Evolutionary conservation across 2,888 invertebrate species (phyloP).

Genomic region (Danaus chrysippus): DNA sequence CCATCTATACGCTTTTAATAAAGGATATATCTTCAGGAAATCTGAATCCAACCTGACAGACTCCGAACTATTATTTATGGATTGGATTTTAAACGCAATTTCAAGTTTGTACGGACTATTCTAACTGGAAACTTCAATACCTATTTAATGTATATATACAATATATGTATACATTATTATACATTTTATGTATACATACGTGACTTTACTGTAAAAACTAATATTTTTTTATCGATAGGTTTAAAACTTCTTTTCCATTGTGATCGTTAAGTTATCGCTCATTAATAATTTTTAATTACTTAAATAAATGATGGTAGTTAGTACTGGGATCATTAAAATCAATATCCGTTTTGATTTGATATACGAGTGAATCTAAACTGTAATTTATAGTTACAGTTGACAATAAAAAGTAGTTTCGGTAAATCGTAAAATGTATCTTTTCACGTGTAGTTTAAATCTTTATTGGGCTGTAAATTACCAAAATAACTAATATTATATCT

Average conservation of each 20-base stretch:
- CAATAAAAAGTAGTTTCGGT: constrained; percentile 59
- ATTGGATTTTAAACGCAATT: background rate
- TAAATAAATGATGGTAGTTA: background rate
- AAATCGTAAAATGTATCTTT: constrained; percentile 72
- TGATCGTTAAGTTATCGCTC: background rate
- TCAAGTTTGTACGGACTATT: background rate
- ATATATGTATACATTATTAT: too few species aligned
- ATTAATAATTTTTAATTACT: background rate
- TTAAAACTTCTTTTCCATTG: background rate
- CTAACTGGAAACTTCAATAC: too few species aligned
- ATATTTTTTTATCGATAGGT: too few species aligned
- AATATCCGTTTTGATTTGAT: constrained; percentile 12
- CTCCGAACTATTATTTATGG: background rate
- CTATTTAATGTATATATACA: too few species aligned
- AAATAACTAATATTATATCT: constrained; percentile 5
- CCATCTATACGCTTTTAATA: background rate
- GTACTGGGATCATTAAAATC: constrained; percentile 3
- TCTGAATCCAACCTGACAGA: background rate
- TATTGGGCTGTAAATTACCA: constrained; percentile 49
- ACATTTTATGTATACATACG: too few species aligned
- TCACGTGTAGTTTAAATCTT: constrained; percentile 63
- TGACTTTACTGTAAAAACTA: too few species aligned
- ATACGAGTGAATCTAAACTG: constrained; percentile 59
- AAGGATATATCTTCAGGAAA: constrained; percentile 1
- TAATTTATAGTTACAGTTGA: constrained; percentile 65